phyloP scores from a whole-genome alignment of 2,797 vertebrate genomes.

The Chaenodraco wilsoni region DNA sequence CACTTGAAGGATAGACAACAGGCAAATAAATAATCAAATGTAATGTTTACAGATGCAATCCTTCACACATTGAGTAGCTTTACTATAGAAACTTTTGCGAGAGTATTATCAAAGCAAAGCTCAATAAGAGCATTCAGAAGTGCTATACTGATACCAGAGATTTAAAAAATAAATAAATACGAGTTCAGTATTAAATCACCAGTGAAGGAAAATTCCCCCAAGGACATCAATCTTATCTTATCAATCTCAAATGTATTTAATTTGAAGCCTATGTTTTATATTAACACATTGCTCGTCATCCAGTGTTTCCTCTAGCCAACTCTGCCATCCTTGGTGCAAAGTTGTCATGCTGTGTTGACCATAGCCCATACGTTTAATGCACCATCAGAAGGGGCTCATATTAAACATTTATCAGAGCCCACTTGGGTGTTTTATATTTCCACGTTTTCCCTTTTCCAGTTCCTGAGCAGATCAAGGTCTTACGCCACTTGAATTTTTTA shows the following conservation, averaged over 20 bases:
- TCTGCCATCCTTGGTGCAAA: slow-evolving; percentile 27
- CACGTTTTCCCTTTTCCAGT: slow-evolving; percentile 29
- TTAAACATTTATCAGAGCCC: slow-evolving; percentile 62
- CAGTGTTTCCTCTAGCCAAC: slow-evolving; percentile 17
- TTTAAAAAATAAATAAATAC: neutral
- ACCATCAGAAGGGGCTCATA: slow-evolving; percentile 35
- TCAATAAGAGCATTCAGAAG: neutral
- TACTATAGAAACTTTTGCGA: neutral
- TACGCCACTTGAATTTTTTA: slow-evolving; percentile 40
- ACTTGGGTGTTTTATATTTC: slow-evolving; percentile 7
- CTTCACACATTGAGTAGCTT: neutral
- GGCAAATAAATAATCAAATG: neutral
- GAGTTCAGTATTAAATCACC: slow-evolving; percentile 14
- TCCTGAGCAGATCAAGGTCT: slow-evolving; percentile 26
- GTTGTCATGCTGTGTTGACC: slow-evolving; percentile 36
- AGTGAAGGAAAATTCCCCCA: neutral
- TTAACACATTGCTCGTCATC: neutral
- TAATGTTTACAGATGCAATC: no score
- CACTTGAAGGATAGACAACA: neutral
- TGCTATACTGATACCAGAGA: neutral
- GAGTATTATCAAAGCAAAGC: neutral
- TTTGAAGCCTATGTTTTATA: slow-evolving; percentile 4
- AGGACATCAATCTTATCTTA: neutral
- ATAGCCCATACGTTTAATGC: slow-evolving; percentile 56
- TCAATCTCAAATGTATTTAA: neutral